Base-by-base conservation (phyloP, 2,797 vertebrate genomes). In the Mormyrops boulengeri region DNA sequence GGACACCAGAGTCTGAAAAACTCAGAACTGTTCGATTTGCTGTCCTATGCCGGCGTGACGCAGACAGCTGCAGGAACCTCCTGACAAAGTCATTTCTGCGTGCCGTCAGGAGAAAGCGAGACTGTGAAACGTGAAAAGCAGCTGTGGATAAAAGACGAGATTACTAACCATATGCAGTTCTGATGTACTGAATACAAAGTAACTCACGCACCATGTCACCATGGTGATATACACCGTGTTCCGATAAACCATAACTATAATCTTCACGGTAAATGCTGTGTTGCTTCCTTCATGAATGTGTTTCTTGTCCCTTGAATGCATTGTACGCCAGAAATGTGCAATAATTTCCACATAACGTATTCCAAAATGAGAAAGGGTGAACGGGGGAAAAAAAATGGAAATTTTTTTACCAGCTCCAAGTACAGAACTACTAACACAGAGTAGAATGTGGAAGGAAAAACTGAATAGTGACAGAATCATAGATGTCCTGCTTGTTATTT, bases 361-460 rank as follows among this genome's bases (percentile, higher is more conserved):
- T 38, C 55, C 44, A 38, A 50, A 19, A 38, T 44, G 41, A 34
- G 14, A 60, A 62, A 69, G 38, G 26, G 49, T 47, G 22, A 12
- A 80, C 1, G 12, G 3, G 34, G 55, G 34, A 41, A 73, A 88
- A 88, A 26, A 19, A 55, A 17, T 89, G 88, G 91, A 94, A 91
- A 73, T n/a, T 86, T 93, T 93, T 90, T 3, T 91, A 88, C 0
- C 0, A 87, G 73, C 88, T 92, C 90, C 90, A 91, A 88, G 88
- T 60, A 92, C 93, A 92, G 92, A 93, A 55, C 91, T 91, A 88
- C 53, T 87, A 88, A 88, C 91, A 85, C 90, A 85, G n/a, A 53
- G 84, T 89, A 92, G 92, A 94, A 93, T 92, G 91, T 92, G 91
- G 91, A 91, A 91, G 92, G 92, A 90, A 92, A 92, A 88, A 85